A percentile compares a stretch with the other conserved stretches of the same genome.
These are phyloP conservation scores for Meriones psammophilus DNA, from an alignment of 2,797 vertebrate genomes.

Conservation along the genomic window DNA sequence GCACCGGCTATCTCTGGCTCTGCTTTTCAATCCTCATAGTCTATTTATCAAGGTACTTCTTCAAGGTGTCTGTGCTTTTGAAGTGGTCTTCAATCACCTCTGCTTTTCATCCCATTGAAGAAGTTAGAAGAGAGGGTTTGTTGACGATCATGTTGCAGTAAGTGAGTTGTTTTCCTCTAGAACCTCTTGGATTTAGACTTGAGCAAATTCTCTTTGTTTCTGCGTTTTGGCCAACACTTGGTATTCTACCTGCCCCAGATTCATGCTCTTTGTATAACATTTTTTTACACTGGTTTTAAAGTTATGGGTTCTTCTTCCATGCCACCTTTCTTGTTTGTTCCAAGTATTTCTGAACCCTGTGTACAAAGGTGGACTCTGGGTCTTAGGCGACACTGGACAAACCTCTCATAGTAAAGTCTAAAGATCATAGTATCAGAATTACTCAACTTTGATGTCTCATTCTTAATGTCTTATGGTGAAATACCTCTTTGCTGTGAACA, in stretches of 20 bases:
- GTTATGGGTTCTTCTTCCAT: constrained; percentile 84
- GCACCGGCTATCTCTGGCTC: constrained; percentile 92
- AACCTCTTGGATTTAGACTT: constrained; percentile 87
- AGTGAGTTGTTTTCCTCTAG: constrained; percentile 91
- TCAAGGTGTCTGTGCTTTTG: constrained; percentile 93
- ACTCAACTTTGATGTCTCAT: constrained; percentile 75
- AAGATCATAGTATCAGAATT: constrained; percentile 86
- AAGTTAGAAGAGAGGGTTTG: constrained; percentile 93
- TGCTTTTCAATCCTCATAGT: constrained; percentile 91
- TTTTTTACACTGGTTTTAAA: constrained; percentile 87
- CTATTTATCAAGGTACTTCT: constrained; percentile 92
- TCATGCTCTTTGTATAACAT: constrained; percentile 87
- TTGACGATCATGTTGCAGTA: constrained; percentile 88
- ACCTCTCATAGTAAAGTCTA: constrained; percentile 57
- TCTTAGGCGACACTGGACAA: rapidly evolving
- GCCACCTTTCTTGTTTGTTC: constrained; percentile 87
- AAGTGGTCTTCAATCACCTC: constrained; percentile 91
- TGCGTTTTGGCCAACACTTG: constrained; percentile 88
- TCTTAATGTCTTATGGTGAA: constrained; percentile 89
- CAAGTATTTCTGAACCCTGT: constrained; percentile 91
- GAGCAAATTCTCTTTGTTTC: constrained; percentile 75
- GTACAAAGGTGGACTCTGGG: constrained; percentile 26
- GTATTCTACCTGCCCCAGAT: constrained; percentile 91
- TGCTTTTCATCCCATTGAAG: constrained; percentile 93
- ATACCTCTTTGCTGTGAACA: constrained; percentile 84